phyloP scores from a whole-genome alignment of 2,888 invertebrate genomes.

The Pheosia gnoma region DNA sequence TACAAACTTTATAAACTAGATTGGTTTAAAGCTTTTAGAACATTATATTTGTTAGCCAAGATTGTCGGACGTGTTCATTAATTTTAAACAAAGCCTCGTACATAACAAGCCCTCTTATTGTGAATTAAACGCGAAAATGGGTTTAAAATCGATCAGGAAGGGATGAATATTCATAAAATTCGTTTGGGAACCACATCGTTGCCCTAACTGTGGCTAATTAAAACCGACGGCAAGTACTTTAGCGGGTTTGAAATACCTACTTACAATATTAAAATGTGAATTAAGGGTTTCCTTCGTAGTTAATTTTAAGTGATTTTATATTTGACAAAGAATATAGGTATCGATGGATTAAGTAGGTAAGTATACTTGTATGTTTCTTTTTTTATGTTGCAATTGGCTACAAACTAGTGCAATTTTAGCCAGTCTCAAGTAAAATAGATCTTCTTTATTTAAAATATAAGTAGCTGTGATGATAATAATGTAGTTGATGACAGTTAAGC shows the following conservation, averaged over 20 bases:
- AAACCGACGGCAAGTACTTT: constrained; percentile 19
- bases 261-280: neutral
- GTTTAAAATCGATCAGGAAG: constrained; percentile 26
- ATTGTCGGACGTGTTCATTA: neutral
- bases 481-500: too few species aligned
- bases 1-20: too few species aligned
- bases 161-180: constrained; percentile 36
- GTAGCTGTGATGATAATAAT: too few species aligned
- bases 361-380: too few species aligned
- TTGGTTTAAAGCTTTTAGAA: neutral
- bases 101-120: constrained; percentile 6
- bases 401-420: too few species aligned
- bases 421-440: too few species aligned
- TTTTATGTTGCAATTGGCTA: too few species aligned
- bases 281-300: neutral
- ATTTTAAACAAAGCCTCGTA: constrained; percentile 4
- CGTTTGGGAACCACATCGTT: constrained; percentile 21
- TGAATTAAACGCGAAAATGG: constrained; percentile 16
- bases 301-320: too few species aligned
- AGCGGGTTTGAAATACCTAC: constrained; percentile 24
- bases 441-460: too few species aligned
- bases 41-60: neutral
- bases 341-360: too few species aligned
- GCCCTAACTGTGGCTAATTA: constrained; percentile 33
- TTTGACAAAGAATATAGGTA: too few species aligned